phyloP scores from a whole-genome alignment of 2,888 invertebrate species.

The Clitarchus hookeri region DNA sequence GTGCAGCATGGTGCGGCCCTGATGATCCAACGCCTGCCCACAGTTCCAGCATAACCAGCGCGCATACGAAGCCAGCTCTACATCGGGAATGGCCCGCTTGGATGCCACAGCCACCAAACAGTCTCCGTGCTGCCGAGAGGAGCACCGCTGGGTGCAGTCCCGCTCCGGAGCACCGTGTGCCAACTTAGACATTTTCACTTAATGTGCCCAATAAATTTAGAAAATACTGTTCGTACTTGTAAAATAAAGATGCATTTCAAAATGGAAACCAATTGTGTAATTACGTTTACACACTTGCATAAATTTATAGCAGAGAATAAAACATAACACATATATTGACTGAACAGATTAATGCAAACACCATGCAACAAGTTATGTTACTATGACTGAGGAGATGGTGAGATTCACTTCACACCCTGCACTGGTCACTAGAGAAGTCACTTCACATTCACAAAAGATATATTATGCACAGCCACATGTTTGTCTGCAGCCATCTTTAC shows the following conservation, averaged over 20 bases:
- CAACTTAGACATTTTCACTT: constrained; percentile 8
- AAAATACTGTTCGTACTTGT: not conserved
- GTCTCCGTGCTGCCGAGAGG: constrained; percentile 62
- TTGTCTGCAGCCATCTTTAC: not conserved
- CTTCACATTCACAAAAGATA: constrained; percentile 19
- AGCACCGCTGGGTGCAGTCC: constrained; percentile 65
- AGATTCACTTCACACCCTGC: constrained; percentile 24
- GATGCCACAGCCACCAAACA: constrained; percentile 68
- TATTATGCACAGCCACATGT: not conserved
- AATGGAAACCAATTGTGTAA: not conserved
- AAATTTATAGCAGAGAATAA: too few species aligned
- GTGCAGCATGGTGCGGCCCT: constrained; percentile 79
- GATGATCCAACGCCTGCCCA: constrained; percentile 60
- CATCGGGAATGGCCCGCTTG: constrained; percentile 64
- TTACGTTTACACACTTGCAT: not conserved
- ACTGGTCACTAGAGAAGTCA: constrained; percentile 1
- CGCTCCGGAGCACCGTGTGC: constrained; percentile 49
- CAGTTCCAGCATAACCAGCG: constrained; percentile 66
- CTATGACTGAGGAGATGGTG: not conserved
- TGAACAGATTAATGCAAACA: not conserved
- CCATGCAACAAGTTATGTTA: not conserved
- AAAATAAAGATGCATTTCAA: not conserved
- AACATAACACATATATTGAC: too few species aligned
- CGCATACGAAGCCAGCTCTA: constrained; percentile 63
- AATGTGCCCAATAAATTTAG: not conserved